Percentiles rank a stretch among this genome's conserved stretches.
phyloP scores from a whole-genome alignment of 2,888 invertebrate species.

The Hyposoter dolosus region DNA sequence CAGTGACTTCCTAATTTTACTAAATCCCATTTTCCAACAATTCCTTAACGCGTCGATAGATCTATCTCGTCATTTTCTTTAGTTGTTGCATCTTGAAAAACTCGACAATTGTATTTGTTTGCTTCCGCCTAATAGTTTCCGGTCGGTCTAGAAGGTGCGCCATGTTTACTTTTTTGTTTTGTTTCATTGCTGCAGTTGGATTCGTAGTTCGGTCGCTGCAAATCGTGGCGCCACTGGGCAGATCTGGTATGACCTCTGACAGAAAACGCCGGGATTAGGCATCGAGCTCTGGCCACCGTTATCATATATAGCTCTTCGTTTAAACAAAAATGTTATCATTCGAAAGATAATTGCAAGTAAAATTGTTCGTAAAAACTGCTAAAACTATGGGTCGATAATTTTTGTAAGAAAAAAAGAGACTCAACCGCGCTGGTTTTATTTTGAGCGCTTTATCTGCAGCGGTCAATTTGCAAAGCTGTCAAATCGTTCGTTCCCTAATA shows the following conservation, averaged over 20 bases:
- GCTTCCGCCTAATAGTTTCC: conserved; percentile 1
- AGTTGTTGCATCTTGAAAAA: not conserved
- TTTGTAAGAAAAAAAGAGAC: not conserved
- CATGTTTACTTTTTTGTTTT: not conserved
- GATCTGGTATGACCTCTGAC: not conserved
- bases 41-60: not conserved
- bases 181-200: not conserved
- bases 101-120: not conserved
- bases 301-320: no score
- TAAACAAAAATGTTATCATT: no score
- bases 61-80: not conserved
- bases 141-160: conserved; percentile 1
- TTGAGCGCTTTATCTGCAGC: not conserved
- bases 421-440: not conserved
- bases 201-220: not conserved
- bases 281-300: no score
- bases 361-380: no score
- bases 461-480: not conserved
- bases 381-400: no score
- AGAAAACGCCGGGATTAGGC: not conserved
- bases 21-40: not conserved
- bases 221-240: not conserved
- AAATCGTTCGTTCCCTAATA: not conserved
- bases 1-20: not conserved
- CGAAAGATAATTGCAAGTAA: no score